Evolutionary conservation across 2,888 invertebrate genomes (phyloP), one percentile per base, ranked within the genome.

Genomic region (Drosophila paracracens): DNA sequence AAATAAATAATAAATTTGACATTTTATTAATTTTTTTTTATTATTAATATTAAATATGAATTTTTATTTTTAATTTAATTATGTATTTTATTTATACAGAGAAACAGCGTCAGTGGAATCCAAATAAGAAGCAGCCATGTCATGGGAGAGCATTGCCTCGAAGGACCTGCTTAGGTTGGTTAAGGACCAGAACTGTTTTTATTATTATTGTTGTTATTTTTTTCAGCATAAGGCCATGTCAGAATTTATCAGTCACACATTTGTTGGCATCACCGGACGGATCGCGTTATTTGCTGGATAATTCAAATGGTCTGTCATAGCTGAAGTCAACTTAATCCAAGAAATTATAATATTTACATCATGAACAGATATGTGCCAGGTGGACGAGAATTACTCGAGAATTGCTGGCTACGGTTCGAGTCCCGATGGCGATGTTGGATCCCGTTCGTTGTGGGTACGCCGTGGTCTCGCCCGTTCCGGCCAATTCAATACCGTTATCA

Each of bases 111-210:
- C 7, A 7, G 36, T 36, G 36, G 7, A 16, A 4, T 18, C 7
- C 2, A 10, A 31, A 31, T 16, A 31, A 46, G 43, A 3, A 16
- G 29, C 11, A 54, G 82, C 71, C 94, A 97, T 97, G 97, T 97
- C 97, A 95, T 97, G 97, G 97, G 96, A 97, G 94, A 96, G 96
- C 80, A 95, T 97, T 90, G 96, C 96, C 93, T 96, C 96, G 87
- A 96, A 96, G 93, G 96, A 97, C 94, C 96, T 96, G 94, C 95
- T 96, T 93, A 96, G 96, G 97, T 96, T 46, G 8, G 46, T 46
- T 8, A 46, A 93, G 33, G 46, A n/a, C 0, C 13, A 11, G 31
- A 29, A n/a, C 25, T 36, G 11, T 33, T 27, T 21, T 35, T 35
- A 11, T 6, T 52, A 33, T 21, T 29, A 31, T 13, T 11, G n/a